phyloP scores from a whole-genome alignment of 2,113 vertebrate genomes.

The Noturus placidus region DNA sequence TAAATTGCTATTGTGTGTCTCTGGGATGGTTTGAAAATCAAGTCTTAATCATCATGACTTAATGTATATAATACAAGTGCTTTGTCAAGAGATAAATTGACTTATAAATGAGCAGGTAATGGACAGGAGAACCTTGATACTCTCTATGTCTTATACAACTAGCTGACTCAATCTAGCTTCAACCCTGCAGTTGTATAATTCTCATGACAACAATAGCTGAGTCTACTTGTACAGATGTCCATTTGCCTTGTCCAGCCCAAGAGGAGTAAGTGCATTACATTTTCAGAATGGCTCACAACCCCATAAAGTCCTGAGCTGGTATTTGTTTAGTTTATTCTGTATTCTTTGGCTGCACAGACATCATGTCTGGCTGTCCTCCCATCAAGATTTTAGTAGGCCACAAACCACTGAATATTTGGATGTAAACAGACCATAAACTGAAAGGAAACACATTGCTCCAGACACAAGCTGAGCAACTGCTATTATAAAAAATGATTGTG shows the following conservation, averaged over 20 bases:
- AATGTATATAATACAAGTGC: neutral
- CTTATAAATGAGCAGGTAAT: neutral
- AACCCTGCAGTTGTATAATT: neutral
- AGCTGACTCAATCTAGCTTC: neutral
- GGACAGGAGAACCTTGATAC: neutral
- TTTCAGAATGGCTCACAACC: conserved; percentile 22
- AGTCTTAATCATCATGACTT: neutral
- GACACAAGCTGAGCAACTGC: conserved; percentile 26
- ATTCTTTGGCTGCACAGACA: conserved; percentile 32
- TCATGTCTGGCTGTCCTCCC: conserved; percentile 35
- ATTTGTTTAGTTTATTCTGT: conserved; percentile 19
- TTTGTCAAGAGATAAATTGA: neutral
- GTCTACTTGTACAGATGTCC: neutral
- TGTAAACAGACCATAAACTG: conserved; percentile 63
- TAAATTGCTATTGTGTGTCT: neutral
- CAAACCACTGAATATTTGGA: conserved; percentile 65
- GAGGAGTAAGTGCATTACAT: conserved; percentile 4
- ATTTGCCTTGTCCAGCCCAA: neutral
- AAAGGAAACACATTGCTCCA: conserved; percentile 44
- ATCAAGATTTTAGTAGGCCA: conserved; percentile 52
- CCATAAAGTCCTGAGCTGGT: neutral
- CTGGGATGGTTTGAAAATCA: neutral
- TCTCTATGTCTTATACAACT: neutral
- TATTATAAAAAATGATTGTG: conserved; percentile 25
- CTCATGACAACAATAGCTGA: neutral